Base-by-base conservation (phyloP, 2,797 vertebrate genomes). In the Leucoraja ocellata region DNA sequence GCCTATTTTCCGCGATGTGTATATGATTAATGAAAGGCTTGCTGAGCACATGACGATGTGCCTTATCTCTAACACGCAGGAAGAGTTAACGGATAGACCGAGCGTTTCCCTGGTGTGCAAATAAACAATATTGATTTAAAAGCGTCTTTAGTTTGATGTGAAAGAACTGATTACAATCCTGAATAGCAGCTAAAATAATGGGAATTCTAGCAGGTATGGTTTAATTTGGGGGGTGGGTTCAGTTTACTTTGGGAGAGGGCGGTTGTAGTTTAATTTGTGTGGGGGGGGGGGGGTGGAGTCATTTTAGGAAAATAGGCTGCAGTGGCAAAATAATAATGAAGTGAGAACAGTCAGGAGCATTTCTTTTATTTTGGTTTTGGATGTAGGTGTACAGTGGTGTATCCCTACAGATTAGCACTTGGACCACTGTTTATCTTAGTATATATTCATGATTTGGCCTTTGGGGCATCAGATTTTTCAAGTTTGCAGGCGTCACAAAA, bases 81-180 rank as follows among this genome's bases (percentile, higher is more conserved):
- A 93, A 79, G 73, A 23, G 61, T 93, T 93, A 93, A 73, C 73
- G 93, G 79, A 58, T 23, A 93, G 7, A 61, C 21, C 14, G 32
- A 65, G 79, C 61, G 21, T 93, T 79, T 65, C 68, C 63, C 79
- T 93, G 93, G 65, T 93, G 58, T 93, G 65, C 63, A 32, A 46
- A 73, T 71, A 54, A 39, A 54, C 36, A 81, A 78, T 36, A 73
- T 32, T 39, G 36, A 74, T 32, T 13, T 91, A 65, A 91, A 73
- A 71, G 54, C 73, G 61, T 54, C 63, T 86, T 83, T 39, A 93
- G 78, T 73, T 93, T n/a, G 23, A 93, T 25, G 84, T 16, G 68
- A n/a, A n/a, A n/a, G n/a, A 36, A 83, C 63, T 84, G 63, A 80
- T 93, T 91, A 68, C 73, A 81, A 86, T 74, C 23, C 63, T 3